Base-by-base conservation (phyloP, 2,113 vertebrate species). In the Telmatochromis sp. region DNA sequence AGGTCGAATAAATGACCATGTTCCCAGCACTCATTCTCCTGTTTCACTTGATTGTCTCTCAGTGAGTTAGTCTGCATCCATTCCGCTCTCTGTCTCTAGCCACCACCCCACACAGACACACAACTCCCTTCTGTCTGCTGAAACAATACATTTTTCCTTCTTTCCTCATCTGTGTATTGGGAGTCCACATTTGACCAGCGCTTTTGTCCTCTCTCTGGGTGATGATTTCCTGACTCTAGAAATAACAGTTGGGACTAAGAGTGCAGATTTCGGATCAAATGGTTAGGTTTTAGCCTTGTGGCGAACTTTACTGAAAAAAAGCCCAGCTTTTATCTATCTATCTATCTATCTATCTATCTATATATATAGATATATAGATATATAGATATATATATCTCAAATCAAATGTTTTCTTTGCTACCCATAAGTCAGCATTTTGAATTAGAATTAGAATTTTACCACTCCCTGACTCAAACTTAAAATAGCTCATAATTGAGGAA, bases 31-130 rank as follows among this genome's bases (percentile, higher is more conserved):
- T 87, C 80, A 9, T 78, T 89, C 87, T 82, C 63, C 63, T 3
- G 28, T 90, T 90, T 86, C 75, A 89, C 84, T 90, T 75, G 57
- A 89, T 79, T 86, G 86, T 89, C 80, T 89, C 73, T 49, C 55
- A 82, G 80, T n/a, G 57, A 85, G 81, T 90, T 84, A 60, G 40
- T 85, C 79, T 58, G 33, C 82, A 84, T 89, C 40, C 58, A 89
- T 89, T 89, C 81, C 26, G 45, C 60, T 87, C 54, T 80, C 17
- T 15, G 5, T 55, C 55, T 73, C 11, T 35, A 45, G 17, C 49
- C 11, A 14, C 28, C 35, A 7, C 28, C 19, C 5, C 57, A 19
- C n/a, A 6, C 6, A 75, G 42, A 31, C 70, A 54, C 10, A 15
- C 33, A 8, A 15, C 42, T 89, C 35, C 37, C 5, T 79, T 26